Percentiles rank a stretch among this genome's conserved stretches.
These are phyloP conservation scores for Vanacampus margaritifer DNA, from an alignment of 2,113 vertebrate genomes.

Conservation along the genomic window DNA sequence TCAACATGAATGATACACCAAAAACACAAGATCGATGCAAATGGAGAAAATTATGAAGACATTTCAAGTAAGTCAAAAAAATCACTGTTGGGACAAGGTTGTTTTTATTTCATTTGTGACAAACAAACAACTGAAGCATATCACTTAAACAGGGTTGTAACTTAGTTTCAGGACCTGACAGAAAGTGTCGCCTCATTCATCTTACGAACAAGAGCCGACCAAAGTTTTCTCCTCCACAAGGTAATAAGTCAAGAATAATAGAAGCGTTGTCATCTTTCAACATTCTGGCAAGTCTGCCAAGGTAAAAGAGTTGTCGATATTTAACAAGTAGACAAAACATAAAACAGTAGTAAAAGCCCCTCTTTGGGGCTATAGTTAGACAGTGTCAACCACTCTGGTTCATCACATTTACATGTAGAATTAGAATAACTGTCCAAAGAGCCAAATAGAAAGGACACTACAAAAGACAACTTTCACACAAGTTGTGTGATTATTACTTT, in stretches of 20 bases:
- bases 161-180: slow-evolving; percentile 24
- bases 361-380: slow-evolving; percentile 35
- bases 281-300: background rate
- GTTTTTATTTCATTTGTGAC: slow-evolving; percentile 60
- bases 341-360: slow-evolving; percentile 58
- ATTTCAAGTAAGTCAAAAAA: background rate
- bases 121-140: slow-evolving; percentile 51
- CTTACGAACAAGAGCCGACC: slow-evolving; percentile 31
- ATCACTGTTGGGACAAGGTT: slow-evolving; percentile 5
- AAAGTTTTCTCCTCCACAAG: background rate
- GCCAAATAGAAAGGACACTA: slow-evolving; percentile 30
- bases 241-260: background rate
- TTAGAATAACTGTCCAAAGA: slow-evolving; percentile 40
- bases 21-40: no score
- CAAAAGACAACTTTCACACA: background rate
- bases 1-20: no score
- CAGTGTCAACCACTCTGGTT: slow-evolving; percentile 52
- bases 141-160: slow-evolving; percentile 29
- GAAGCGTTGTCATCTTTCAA: background rate
- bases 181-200: slow-evolving; percentile 32
- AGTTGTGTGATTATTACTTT: slow-evolving; percentile 5
- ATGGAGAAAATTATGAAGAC: background rate
- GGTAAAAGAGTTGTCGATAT: slow-evolving; percentile 9
- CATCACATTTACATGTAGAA: slow-evolving; percentile 38
- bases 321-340: slow-evolving; percentile 36